phyloP scores from a whole-genome alignment of 2,797 vertebrate genomes.

The Calcarius lapponicus region DNA sequence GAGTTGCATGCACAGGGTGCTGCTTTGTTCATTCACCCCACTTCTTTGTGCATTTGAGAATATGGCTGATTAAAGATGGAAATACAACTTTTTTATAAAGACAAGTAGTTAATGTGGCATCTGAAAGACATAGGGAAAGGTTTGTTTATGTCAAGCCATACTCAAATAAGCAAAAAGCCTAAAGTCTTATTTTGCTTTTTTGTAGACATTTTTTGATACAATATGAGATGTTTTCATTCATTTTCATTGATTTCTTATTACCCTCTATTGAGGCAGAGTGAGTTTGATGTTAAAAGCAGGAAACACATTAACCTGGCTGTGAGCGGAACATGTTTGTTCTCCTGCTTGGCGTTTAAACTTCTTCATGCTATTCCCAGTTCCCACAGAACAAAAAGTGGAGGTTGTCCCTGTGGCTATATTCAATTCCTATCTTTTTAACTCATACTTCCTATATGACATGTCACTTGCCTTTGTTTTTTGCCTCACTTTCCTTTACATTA shows the following conservation, averaged over 20 bases:
- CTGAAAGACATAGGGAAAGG: background rate
- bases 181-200: conserved; percentile 27
- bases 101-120: background rate
- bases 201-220: background rate
- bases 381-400: background rate
- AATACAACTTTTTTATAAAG: conserved; percentile 20
- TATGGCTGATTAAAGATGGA: background rate
- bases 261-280: background rate
- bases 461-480: background rate
- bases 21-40: background rate
- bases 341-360: background rate
- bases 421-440: background rate
- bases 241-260: conserved; percentile 52
- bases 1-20: background rate
- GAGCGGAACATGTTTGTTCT: background rate
- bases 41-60: conserved; percentile 17
- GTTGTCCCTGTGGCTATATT: background rate
- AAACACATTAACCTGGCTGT: background rate
- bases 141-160: background rate
- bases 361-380: background rate
- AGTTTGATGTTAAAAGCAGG: conserved; percentile 3
- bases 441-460: background rate
- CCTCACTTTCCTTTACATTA: background rate
- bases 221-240: background rate
- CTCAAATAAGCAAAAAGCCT: background rate